Evolutionary conservation across 2,113 vertebrate species (phyloP), one percentile per base, ranked within the genome.

Genomic region (Menidia beryllina): DNA sequence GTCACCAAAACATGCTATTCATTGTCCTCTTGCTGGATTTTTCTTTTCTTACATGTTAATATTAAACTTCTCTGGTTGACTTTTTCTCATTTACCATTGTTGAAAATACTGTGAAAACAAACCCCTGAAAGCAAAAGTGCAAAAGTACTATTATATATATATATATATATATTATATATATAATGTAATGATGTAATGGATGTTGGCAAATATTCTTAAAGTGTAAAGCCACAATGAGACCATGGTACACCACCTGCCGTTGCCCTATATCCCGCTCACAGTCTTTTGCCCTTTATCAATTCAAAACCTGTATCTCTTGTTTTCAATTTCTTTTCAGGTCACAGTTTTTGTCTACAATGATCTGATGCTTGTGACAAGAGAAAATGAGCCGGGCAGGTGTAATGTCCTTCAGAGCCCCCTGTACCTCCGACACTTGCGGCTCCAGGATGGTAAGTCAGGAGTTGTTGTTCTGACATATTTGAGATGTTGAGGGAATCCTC

Each of bases 391-490:
- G 0, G 96, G 97, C 17, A 91, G 93, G 72, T 98, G 97, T 88
- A 96, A 95, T 0, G 96, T 98, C 59, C 93, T 98, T 51, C 96
- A 97, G 89, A 98, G 98, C 81, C 97, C 97, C 1, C 94, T 98
- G 58, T 97, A 94, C 88, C 94, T 98, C 62, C 91, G 95, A 57
- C 96, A 96, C 1, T 92, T 98, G 65, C 92, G 95, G 63, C 93
- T 98, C 11, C 95, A 97, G 85, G 95, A 98, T n/a, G 96, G 97
- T 98, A 81, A 77, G 95, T 90, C 53, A 53, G 4, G 15, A 66
- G 2, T 24, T 3, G 0, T 20, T 26, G 36, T 23, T 27, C 19
- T 11, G 9, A 67, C 10, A 55, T 47, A 2, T 55, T 17, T 34
- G 19, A 59, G 11, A 61, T 17, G 10, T 38, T 24, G 12, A 51